Base-by-base conservation (phyloP, 2,113 vertebrate species). In the Heliornis fulica region DNA sequence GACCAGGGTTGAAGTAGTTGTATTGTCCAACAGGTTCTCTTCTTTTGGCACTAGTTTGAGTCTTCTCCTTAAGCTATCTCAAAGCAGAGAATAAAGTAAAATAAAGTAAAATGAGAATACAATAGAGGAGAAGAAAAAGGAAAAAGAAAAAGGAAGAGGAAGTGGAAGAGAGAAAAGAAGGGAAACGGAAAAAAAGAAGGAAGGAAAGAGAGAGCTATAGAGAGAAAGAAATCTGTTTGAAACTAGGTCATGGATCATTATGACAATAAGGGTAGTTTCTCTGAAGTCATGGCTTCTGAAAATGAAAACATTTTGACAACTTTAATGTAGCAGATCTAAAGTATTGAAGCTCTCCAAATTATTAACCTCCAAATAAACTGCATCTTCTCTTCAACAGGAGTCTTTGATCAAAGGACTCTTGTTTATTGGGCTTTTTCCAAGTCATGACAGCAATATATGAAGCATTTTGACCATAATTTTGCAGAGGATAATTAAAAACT, bases 341-440 rank as follows among this genome's bases (percentile, higher is more conserved):
- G 57, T 96, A 90, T 31, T 87, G 76, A 64, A 94, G 63, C 68
- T 28, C 46, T 95, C 66, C n/a, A 90, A 50, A 66, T 85, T 68
- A 97, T 96, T 96, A 96, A 94, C 48, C 79, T 85, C 71, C 45
- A 90, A 95, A 93, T 88, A 94, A 97, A 97, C 80, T 79, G 64
- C 83, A 87, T 65, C 43, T 86, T 83, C 48, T 68, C 28, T 89
- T 90, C 85, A 72, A 96, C 60, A 74, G 6, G 43, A 92, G 71
- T 25, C 69, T 95, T 95, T 97, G 86, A 97, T 97, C 91, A 96
- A 94, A 94, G 79, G 13, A 15, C 36, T 56, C n/a, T 29, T 87
- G 40, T 91, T 94, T 94, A 45, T 81, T 82, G 31, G 10, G 1
- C 41, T 87, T 75, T 83, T 75, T n/a, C 41, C 57, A 72, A 89